A percentile compares a stretch with the other conserved stretches of the same genome.
These are phyloP conservation scores for Gambusia yucatana DNA, from an alignment of 2,797 vertebrate genomes.

Conservation along the genomic window DNA sequence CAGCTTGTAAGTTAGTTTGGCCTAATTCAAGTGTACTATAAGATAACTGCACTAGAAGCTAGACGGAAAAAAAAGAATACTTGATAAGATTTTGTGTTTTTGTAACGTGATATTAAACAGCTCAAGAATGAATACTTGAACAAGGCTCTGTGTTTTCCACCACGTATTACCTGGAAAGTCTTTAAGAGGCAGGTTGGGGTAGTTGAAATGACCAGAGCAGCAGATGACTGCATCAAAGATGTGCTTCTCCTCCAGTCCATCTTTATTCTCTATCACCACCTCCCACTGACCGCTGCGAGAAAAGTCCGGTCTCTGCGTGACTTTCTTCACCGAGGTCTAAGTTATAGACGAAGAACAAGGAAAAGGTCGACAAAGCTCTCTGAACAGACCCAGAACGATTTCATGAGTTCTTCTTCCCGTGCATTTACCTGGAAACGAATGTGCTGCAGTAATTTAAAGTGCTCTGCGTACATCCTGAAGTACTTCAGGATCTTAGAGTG, in stretches of 20 bases:
- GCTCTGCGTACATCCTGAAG: constrained; percentile 83
- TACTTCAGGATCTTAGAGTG: constrained; percentile 86
- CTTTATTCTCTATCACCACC: constrained; percentile 78
- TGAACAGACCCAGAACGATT: not conserved
- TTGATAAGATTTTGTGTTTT: too few species aligned
- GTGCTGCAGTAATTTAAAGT: constrained; percentile 79
- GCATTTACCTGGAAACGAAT: constrained; percentile 83
- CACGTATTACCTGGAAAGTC: constrained; percentile 85
- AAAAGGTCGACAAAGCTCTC: not conserved
- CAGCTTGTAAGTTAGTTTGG: too few species aligned
- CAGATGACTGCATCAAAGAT: constrained; percentile 90
- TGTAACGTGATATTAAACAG: not conserved
- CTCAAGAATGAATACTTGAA: not conserved
- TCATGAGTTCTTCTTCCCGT: not conserved
- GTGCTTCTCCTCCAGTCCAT: constrained; percentile 77
- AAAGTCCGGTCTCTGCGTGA: constrained; percentile 81
- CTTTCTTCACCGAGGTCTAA: constrained; percentile 83
- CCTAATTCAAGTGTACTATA: too few species aligned
- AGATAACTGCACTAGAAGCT: too few species aligned
- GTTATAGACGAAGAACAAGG: not conserved
- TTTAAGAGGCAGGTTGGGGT: constrained; percentile 85
- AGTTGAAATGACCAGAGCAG: constrained; percentile 88
- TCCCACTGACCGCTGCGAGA: constrained; percentile 86
- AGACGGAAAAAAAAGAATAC: too few species aligned
- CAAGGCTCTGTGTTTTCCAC: not conserved